These are phyloP conservation scores for Lycocerus yunnanus DNA, from an alignment of 2,888 invertebrate species.

Conservation along the genomic window DNA sequence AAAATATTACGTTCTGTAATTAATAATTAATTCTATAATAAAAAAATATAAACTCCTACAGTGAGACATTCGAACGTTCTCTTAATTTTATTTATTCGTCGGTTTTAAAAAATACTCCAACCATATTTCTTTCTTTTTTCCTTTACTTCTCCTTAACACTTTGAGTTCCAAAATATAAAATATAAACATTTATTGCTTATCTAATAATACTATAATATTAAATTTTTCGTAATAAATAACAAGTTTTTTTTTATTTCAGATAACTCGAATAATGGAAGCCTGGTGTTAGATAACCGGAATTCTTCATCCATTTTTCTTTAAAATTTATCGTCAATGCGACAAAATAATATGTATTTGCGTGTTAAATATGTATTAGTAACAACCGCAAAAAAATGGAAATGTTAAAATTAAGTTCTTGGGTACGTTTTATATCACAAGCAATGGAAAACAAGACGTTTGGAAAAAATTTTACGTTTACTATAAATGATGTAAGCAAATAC, in stretches of 20 bases:
- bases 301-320: background rate
- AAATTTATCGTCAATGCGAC: background rate
- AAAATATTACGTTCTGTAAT: no score
- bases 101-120: no score
- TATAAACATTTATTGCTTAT: no score
- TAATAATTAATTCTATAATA: no score
- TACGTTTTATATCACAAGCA: slow-evolving; percentile 12
- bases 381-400: background rate
- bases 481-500: slow-evolving; percentile 17
- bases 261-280: background rate
- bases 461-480: slow-evolving; percentile 7
- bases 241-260: background rate
- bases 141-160: no score
- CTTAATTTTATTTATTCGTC: no score
- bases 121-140: no score
- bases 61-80: no score
- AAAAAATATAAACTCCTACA: no score
- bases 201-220: no score
- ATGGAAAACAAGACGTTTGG: slow-evolving; percentile 20
- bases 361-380: background rate
- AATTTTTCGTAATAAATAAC: background rate
- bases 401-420: slow-evolving; percentile 12
- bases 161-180: no score
- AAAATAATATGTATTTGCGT: background rate
- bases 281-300: background rate